A percentile compares a stretch with the other conserved stretches of the same genome.
Conservation (phyloP, 2,888 invertebrate genomes). For the Alentia gelatinosa region DNA sequence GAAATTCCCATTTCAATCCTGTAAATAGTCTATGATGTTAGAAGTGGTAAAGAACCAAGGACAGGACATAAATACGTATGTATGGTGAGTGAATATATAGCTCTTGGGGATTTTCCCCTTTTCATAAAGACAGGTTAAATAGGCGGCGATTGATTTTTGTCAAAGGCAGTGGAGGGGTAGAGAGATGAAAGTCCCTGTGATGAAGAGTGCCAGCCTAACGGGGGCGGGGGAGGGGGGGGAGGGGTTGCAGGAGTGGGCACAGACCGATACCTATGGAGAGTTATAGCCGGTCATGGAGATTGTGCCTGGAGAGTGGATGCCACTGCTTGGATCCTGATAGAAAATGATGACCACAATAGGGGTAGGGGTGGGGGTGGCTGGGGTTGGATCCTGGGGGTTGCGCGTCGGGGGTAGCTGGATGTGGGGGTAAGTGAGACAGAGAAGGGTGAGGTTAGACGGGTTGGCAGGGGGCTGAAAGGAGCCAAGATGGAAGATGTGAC, state of each 20-base stretch:
- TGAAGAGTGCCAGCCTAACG: not conserved
- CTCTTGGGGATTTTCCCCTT: too few species aligned
- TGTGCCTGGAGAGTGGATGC: not conserved
- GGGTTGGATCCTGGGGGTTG: not conserved
- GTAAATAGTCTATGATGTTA: too few species aligned
- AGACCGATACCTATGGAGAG: too few species aligned
- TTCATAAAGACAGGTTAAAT: not conserved
- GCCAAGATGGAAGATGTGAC: constrained; percentile 7
- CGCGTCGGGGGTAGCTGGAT: not conserved
- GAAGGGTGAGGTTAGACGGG: not conserved
- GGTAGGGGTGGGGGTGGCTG: not conserved
- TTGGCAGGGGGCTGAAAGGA: not conserved
- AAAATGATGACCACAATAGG: not conserved
- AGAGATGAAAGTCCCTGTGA: not conserved
- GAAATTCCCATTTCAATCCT: too few species aligned
- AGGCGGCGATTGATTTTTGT: not conserved
- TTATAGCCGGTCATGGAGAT: not conserved
- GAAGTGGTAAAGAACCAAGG: too few species aligned
- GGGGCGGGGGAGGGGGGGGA: not conserved
- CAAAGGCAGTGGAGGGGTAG: not conserved
- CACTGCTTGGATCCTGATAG: constrained; percentile 3
- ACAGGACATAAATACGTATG: too few species aligned
- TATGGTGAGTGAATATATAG: too few species aligned
- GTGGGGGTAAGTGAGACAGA: not conserved
- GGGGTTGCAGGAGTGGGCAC: too few species aligned